Conservation (phyloP, 2,113 vertebrate species). For the Junco hyemalis region DNA sequence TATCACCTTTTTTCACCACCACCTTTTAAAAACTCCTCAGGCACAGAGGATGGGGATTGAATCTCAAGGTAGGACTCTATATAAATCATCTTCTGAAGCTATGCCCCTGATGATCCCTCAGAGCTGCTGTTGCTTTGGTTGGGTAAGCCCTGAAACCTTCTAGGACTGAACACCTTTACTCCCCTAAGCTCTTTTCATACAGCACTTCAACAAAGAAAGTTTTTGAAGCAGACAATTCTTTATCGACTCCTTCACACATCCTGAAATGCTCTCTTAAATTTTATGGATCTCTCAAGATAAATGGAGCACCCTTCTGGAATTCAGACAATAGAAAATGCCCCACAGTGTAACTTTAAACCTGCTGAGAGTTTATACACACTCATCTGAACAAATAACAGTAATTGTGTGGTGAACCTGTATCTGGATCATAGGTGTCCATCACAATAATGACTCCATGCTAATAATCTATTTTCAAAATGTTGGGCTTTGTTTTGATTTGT, state of each 20-base stretch:
- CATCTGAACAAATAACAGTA: not conserved
- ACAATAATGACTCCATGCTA: not conserved
- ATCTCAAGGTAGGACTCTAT: not conserved
- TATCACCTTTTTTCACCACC: too few species aligned
- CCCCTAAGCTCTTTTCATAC: not conserved
- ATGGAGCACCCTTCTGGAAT: not conserved
- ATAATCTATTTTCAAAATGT: not conserved
- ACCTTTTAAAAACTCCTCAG: not conserved
- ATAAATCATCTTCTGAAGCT: not conserved
- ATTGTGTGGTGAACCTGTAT: not conserved
- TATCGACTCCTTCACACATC: not conserved
- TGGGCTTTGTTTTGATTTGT: not conserved
- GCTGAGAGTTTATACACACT: not conserved
- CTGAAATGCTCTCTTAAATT: not conserved
- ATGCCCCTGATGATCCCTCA: constrained; percentile 6
- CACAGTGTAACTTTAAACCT: not conserved
- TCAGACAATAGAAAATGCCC: not conserved
- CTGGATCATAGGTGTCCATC: not conserved
- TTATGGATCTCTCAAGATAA: not conserved
- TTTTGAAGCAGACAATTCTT: constrained; percentile 30
- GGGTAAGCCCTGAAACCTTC: constrained; percentile 22
- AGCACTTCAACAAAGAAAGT: not conserved
- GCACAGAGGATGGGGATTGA: not conserved
- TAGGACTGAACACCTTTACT: constrained; percentile 1
- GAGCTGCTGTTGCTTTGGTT: not conserved